phyloP scores from a whole-genome alignment of 2,888 invertebrate species.

The Apodemia mormo region DNA sequence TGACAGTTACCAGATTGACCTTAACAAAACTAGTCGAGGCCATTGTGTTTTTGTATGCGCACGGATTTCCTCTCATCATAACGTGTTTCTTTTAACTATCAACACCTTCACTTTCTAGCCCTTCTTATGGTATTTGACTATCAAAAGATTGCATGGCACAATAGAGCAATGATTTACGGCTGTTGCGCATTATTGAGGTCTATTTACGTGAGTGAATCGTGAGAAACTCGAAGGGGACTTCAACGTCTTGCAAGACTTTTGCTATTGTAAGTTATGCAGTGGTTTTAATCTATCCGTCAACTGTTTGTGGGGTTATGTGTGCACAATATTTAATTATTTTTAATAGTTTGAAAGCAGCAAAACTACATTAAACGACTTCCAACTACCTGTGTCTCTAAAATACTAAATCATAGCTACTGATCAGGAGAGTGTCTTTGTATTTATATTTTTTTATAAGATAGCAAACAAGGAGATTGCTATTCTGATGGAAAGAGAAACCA shows the following conservation, averaged over 20 bases:
- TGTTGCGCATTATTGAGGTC: slow-evolving; percentile 68
- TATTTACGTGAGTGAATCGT: slow-evolving; percentile 56
- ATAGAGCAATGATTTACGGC: slow-evolving; percentile 74
- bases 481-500: too few species aligned
- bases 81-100: slow-evolving; percentile 71
- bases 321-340: too few species aligned
- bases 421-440: too few species aligned
- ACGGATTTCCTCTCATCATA: slow-evolving; percentile 42
- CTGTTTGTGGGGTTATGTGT: not conserved
- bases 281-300: slow-evolving; percentile 7
- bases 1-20: slow-evolving; percentile 49
- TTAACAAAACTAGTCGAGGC: slow-evolving; percentile 54
- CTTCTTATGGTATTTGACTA: slow-evolving; percentile 71
- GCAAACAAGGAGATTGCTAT: too few species aligned
- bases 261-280: slow-evolving; percentile 31
- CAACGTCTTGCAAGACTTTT: slow-evolving; percentile 59
- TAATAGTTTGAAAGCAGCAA: too few species aligned
- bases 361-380: too few species aligned
- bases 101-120: slow-evolving; percentile 79
- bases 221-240: slow-evolving; percentile 55
- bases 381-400: too few species aligned
- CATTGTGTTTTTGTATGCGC: slow-evolving; percentile 40
- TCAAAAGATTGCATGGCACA: slow-evolving; percentile 69
- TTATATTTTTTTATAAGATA: too few species aligned
- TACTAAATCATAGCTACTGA: too few species aligned